Evolutionary conservation across 2,797 vertebrate species (phyloP).

Genomic region (Meda fulgida): DNA sequence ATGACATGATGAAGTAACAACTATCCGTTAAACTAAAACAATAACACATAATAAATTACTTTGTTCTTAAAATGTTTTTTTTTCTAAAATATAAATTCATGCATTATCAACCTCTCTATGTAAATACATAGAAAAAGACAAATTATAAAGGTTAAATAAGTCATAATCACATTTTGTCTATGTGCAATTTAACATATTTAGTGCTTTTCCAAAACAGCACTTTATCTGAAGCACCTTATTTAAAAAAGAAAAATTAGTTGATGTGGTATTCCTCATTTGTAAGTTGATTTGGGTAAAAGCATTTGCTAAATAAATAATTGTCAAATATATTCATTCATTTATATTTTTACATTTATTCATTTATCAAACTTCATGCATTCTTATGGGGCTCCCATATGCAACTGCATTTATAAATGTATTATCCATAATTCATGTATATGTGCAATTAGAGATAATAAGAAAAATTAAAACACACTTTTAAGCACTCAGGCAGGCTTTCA

Average conservation of each 20-base stretch:
- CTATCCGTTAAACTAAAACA: neutral
- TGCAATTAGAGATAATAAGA: slow-evolving; percentile 3
- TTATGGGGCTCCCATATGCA: neutral
- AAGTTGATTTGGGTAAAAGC: slow-evolving; percentile 3
- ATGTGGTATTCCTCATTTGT: neutral
- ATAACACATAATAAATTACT: neutral
- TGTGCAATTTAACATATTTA: neutral
- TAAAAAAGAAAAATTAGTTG: neutral
- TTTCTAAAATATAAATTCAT: neutral
- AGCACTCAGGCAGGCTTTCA: no score
- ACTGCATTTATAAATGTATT: neutral
- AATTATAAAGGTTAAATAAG: neutral
- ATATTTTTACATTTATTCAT: slow-evolving; percentile 1
- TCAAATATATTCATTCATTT: neutral
- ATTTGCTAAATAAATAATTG: neutral
- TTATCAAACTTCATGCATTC: neutral
- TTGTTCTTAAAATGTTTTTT: neutral
- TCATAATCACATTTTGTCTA: neutral
- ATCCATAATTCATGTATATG: slow-evolving; percentile 14
- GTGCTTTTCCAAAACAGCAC: neutral
- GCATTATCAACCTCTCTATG: neutral
- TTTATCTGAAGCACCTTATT: neutral
- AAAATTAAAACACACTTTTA: neutral
- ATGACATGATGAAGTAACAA: neutral
- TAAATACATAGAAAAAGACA: neutral